A percentile compares a stretch with the other conserved stretches of the same genome.
Conservation (phyloP, 1,140 invertebrate species). For the Drosophila bipectinata region DNA sequence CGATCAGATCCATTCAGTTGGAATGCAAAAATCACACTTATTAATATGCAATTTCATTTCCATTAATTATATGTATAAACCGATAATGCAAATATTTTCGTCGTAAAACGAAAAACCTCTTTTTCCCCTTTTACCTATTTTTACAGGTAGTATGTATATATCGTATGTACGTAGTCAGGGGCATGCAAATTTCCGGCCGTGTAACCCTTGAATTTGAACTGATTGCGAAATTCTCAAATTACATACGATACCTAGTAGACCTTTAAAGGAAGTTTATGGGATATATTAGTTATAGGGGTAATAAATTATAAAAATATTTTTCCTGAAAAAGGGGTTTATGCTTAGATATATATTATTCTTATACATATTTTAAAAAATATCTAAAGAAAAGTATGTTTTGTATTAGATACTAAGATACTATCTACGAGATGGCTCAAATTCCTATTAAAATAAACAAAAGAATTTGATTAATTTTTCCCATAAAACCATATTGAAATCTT, state of each 20-base stretch:
- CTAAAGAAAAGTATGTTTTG: too few relatives aligned
- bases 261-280: background rate
- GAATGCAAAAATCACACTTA: conserved; percentile 21
- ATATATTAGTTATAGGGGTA: background rate
- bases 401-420: too few relatives aligned
- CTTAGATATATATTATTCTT: background rate
- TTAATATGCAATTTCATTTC: conserved; percentile 45
- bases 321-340: background rate
- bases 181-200: conserved; percentile 18
- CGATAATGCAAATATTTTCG: conserved; percentile 7
- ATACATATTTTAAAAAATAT: background rate
- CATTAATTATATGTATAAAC: conserved; percentile 30
- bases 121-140: conserved; percentile 2
- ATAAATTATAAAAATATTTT: background rate
- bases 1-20: conserved; percentile 15
- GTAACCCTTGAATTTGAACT: conserved; percentile 41
- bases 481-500: background rate
- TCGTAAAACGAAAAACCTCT: conserved; percentile 3
- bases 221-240: conserved; percentile 40
- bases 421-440: too few relatives aligned
- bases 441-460: too few relatives aligned
- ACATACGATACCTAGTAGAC: background rate
- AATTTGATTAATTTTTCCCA: too few relatives aligned
- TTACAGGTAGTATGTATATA: background rate
- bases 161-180: background rate